Conservation (phyloP, 2,888 invertebrate species). For the Plebejus melissa region DNA sequence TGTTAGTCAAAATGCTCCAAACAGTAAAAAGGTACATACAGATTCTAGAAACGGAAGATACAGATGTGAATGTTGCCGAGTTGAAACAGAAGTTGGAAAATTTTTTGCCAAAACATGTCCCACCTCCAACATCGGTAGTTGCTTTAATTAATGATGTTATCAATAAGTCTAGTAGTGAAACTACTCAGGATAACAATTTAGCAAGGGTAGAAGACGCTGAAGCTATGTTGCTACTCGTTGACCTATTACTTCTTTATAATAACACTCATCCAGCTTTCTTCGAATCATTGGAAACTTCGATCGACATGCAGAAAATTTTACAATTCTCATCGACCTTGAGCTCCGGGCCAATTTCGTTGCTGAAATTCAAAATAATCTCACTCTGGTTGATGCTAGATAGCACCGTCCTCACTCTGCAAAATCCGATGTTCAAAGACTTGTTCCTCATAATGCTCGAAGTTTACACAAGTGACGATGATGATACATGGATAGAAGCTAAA, state of each 20-base stretch:
- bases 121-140: slow-evolving; percentile 55
- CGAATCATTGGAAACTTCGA: slow-evolving; percentile 65
- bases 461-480: slow-evolving; percentile 58
- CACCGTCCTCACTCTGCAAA: slow-evolving; percentile 71
- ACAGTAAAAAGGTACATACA: slow-evolving; percentile 75
- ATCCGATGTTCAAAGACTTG: slow-evolving; percentile 74
- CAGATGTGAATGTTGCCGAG: slow-evolving; percentile 47
- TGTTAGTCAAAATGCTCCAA: slow-evolving; percentile 77
- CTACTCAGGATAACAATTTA: slow-evolving; percentile 54
- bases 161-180: slow-evolving; percentile 41
- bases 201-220: slow-evolving; percentile 54
- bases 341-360: slow-evolving; percentile 49
- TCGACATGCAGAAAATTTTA: slow-evolving; percentile 66
- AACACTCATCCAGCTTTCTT: slow-evolving; percentile 65
- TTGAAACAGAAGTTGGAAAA: slow-evolving; percentile 62
- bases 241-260: slow-evolving; percentile 63
- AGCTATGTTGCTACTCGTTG: slow-evolving; percentile 57
- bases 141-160: slow-evolving; percentile 57
- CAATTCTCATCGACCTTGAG: slow-evolving; percentile 54
- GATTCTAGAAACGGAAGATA: slow-evolving; percentile 62
- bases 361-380: slow-evolving; percentile 71
- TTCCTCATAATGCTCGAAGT: slow-evolving; percentile 79
- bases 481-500: slow-evolving; percentile 74
- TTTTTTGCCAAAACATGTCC: slow-evolving; percentile 70
- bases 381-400: slow-evolving; percentile 69